Conservation (phyloP, 2,113 vertebrate genomes). For the Hemiscyllium ocellatum region DNA sequence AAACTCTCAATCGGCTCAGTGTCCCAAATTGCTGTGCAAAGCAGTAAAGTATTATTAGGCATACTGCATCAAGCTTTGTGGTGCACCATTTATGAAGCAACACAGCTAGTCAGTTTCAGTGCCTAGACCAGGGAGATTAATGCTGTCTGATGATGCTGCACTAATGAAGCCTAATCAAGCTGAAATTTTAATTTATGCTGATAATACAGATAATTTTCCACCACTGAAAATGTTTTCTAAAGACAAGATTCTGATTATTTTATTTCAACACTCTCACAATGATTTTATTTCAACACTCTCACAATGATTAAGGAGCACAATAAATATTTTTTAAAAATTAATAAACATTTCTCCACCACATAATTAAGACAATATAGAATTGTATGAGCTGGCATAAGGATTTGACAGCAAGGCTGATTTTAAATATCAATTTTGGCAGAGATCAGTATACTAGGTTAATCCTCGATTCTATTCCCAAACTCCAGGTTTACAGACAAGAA, state of each 20-base stretch:
- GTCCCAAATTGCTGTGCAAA: background rate
- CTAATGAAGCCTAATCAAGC: constrained; percentile 26
- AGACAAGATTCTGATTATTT: background rate
- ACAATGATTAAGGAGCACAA: background rate
- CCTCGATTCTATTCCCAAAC: constrained; percentile 22
- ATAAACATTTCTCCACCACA: background rate
- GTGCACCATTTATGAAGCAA: background rate
- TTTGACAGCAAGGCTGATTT: background rate
- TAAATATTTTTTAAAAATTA: background rate
- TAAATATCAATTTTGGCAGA: constrained; percentile 29
- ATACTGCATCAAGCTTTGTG: constrained; percentile 9
- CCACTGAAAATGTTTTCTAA: constrained; percentile 23
- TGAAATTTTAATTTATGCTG: constrained; percentile 34
- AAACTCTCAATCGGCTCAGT: background rate
- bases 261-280: background rate
- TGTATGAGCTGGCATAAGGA: background rate
- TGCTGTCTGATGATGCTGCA: constrained; percentile 30
- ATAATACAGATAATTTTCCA: constrained; percentile 29
- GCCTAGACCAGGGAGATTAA: constrained; percentile 15
- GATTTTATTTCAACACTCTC: constrained; percentile 12
- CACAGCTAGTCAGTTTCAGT: constrained; percentile 4
- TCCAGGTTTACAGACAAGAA: constrained; percentile 21
- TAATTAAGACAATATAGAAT: background rate
- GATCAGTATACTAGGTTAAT: constrained; percentile 30
- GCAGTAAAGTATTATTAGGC: background rate